Evolutionary conservation across 2,113 vertebrate species (phyloP), one percentile per base, ranked within the genome.

Genomic region (Anseranas semipalmata): DNA sequence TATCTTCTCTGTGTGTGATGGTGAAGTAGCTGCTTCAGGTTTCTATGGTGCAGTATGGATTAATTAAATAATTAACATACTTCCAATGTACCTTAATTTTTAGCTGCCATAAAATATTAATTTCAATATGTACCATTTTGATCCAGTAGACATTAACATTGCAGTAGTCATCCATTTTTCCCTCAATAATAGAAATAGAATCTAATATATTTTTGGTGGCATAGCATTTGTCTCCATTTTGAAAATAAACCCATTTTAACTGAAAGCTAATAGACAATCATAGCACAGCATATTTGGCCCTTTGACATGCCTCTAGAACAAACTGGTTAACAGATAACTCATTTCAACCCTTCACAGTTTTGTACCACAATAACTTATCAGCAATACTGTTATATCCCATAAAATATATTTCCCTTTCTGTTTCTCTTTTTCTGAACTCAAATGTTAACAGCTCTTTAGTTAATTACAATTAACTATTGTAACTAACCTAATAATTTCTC

Each of bases 401-500:
- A 52, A 63, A 60, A 89, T 16, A 6, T 3, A 50, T 63, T 84
- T 86, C 30, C 17, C 16, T 43, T 85, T 60, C 30, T 58, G 18
- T 18, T 77, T 90, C 1, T 3, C 46, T 14, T 56, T 85, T 85
- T 92, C 55, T 48, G 39, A 86, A 78, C 17, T 81, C 37, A 52
- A 28, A 62, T n/a, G 88, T 81, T 59, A 88, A 71, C 35, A 85
- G 25, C 16, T 50, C 4, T 67, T 77, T 21, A 66, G 7, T 35
- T 63, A 53, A 53, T 19, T 93, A 52, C 45, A 77, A 89, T 82
- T 87, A 85, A 79, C 37, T 41, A 17, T 70, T 77, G 25, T 43
- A 85, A 90, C 70, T 70, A 43, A 87, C 25, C 6, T 76, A 68
- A 74, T n/a, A 80, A 84, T 78, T 94, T 87, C 87, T 95, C 43